Evolutionary conservation across 2,888 invertebrate species (phyloP).

Genomic region (Zonitis immaculata): DNA sequence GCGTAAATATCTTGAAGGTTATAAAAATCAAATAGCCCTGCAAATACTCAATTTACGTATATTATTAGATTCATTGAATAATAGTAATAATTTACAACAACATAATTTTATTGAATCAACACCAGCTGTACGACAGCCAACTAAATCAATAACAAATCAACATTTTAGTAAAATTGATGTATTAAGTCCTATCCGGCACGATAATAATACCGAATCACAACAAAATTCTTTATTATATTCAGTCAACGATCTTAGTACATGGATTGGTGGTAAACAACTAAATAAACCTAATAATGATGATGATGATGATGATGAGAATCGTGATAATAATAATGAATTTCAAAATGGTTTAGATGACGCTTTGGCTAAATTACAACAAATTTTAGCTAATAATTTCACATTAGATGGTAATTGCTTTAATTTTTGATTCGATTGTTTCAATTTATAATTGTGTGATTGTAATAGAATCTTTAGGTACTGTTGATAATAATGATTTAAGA

Average conservation of each 20-base stretch:
- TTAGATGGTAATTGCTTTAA: slow-evolving; percentile 54
- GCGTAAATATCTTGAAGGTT: slow-evolving; percentile 56
- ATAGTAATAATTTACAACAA: neutral
- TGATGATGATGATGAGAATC: neutral
- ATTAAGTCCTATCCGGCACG: slow-evolving; percentile 50
- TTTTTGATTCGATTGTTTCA: neutral
- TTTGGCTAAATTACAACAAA: slow-evolving; percentile 64
- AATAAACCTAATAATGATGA: slow-evolving; percentile 1
- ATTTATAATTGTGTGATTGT: neutral
- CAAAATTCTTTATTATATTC: slow-evolving; percentile 49
- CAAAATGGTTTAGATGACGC: slow-evolving; percentile 67
- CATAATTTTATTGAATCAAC: slow-evolving; percentile 36
- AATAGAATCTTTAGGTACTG: slow-evolving; percentile 51
- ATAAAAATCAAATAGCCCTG: slow-evolving; percentile 58
- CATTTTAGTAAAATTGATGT: slow-evolving; percentile 40
- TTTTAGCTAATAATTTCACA: slow-evolving; percentile 63
- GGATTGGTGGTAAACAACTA: slow-evolving; percentile 57
- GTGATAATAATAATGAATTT: slow-evolving; percentile 47
- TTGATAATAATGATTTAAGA: slow-evolving; percentile 63
- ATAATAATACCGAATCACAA: slow-evolving; percentile 4
- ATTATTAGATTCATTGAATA: neutral
- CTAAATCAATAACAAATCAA: neutral
- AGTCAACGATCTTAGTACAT: slow-evolving; percentile 58
- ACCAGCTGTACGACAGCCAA: slow-evolving; percentile 32
- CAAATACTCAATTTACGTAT: slow-evolving; percentile 58